Evolutionary conservation across 1,140 invertebrate species (phyloP), one percentile per base, ranked within the genome.

Genomic region (Episyrphus balteatus): DNA sequence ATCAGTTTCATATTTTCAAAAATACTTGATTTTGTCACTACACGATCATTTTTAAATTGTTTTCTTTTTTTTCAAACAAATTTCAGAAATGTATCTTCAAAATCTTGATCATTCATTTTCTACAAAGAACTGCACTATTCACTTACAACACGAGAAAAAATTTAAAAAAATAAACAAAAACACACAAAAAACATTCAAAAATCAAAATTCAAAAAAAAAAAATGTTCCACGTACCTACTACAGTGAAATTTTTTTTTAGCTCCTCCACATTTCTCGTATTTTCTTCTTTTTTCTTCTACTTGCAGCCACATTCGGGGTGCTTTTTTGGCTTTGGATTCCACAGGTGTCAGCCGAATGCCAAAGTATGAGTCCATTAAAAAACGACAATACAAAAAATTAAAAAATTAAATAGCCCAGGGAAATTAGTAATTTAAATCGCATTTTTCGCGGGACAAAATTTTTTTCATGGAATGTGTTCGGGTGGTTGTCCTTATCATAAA

Each of bases 261-360:
- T 59, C 55, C 61, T 61, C 59, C 55, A 58, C 60, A 57, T 58
- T 60, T 59, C 58, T 61, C 59, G 60, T 55, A 51, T 54, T 58
- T 56, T 56, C 53, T 61, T 55, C 58, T 52, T 58, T 63, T 39
- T 19, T 39, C 36, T 26, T 47, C 18, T 61, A 58, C 62, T 63
- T 66, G 58, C 63, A 66, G 63, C 63, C 53, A 55, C 60, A 59
- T 66, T 66, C 57, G 63, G 63, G 63, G 63, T 66, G 56, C 53
- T 66, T 59, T 62, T 64, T 55, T 61, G 66, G 50, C 54, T 66
- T 57, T 66, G 64, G 64, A 63, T 67, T 60, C 65, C 65, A 53
- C 55, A 62, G 54, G 64, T 63, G 55, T 65, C 65, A 61, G 65
- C 65, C 56, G 65, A 67, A 65, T 67, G 65, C 57, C 65, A 67